Evolutionary conservation across 1,140 invertebrate genomes (phyloP), one percentile per base, ranked within the genome.

Genomic region (Phortica variegata): DNA sequence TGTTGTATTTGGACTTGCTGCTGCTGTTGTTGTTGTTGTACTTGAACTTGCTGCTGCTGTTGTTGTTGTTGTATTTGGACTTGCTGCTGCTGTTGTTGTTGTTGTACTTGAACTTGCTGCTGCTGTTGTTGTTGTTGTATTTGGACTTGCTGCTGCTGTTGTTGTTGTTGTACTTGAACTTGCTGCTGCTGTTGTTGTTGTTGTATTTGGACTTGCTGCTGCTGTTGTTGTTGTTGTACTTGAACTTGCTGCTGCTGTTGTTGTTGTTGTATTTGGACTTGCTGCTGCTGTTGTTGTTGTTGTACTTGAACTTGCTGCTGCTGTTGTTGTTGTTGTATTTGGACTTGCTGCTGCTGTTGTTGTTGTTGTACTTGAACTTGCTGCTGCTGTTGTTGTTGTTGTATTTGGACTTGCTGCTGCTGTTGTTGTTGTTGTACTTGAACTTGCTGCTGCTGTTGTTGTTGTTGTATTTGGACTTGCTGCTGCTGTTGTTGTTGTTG

Each of bases 31-130:
- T 45, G 52, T n/a, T 43, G 42, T 2, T 44, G 40, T 26, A 6
- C 23, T 6, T n/a, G n/a, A 5, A 26, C 23, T 19, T 40, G 54
- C 17, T 47, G 36, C 17, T 49, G 47, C 36, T n/a, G 40, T n/a
- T 26, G 23, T n/a, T 12, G n/a, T 21, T 41, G 47, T 12, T 29
- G 13, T 9, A 9, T 8, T 13, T n/a, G 8, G n/a, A 9, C n/a
- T 15, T 60, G 56, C n/a, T 61, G 57, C 1, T 37, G 51, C 18
- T 49, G 49, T 8, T 38, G 40, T 18, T 45, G 52, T n/a, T 43
- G 42, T 2, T 44, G 40, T 26, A 6, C 23, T 6, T n/a, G n/a
- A 5, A 26, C 23, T 19, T 40, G 54, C 17, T 47, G 36, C 17
- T 49, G 47, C 36, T n/a, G 40, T n/a, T 26, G 23, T n/a, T 12